Evolutionary conservation across 2,888 invertebrate genomes (phyloP).

Genomic region (Apodemia hepburni): DNA sequence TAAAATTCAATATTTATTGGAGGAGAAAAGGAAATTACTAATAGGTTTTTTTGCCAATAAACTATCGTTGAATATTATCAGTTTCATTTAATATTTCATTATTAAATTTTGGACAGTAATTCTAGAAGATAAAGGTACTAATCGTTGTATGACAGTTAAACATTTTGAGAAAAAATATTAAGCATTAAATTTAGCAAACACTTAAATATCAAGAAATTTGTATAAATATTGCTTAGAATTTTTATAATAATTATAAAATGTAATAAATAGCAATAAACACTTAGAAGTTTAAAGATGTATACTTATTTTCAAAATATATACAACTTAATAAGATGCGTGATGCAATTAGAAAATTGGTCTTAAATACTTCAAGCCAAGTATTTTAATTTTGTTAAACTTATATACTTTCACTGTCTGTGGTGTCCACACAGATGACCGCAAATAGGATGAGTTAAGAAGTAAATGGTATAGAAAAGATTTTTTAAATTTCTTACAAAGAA

Average conservation of each 20-base stretch:
- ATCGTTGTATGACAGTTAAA: conserved; percentile 19
- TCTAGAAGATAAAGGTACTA: background rate
- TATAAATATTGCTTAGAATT: conserved; percentile 63
- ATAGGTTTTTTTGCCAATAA: background rate
- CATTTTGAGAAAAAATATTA: conserved; percentile 20
- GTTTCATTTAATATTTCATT: background rate
- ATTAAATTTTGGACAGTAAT: background rate
- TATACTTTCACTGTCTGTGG: too few relatives aligned
- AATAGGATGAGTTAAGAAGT: too few relatives aligned
- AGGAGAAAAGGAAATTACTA: background rate
- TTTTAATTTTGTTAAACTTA: background rate
- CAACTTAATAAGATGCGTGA: conserved; percentile 19
- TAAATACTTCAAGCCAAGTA: conserved; percentile 6
- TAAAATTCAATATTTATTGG: background rate
- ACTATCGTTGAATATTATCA: background rate
- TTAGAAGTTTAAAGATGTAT: conserved; percentile 42
- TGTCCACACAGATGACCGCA: too few relatives aligned
- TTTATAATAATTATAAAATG: conserved; percentile 50
- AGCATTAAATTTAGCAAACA: conserved; percentile 19
- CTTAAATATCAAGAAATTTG: conserved; percentile 31
- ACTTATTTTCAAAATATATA: conserved; percentile 32
- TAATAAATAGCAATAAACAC: conserved; percentile 36
- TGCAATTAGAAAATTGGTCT: conserved; percentile 25
- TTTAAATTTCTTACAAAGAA: too few relatives aligned
- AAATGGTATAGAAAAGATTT: too few relatives aligned